Percentiles rank a stretch among this genome's conserved stretches.
Conservation (phyloP, 2,113 vertebrate species). For the Nothocercus julius region DNA sequence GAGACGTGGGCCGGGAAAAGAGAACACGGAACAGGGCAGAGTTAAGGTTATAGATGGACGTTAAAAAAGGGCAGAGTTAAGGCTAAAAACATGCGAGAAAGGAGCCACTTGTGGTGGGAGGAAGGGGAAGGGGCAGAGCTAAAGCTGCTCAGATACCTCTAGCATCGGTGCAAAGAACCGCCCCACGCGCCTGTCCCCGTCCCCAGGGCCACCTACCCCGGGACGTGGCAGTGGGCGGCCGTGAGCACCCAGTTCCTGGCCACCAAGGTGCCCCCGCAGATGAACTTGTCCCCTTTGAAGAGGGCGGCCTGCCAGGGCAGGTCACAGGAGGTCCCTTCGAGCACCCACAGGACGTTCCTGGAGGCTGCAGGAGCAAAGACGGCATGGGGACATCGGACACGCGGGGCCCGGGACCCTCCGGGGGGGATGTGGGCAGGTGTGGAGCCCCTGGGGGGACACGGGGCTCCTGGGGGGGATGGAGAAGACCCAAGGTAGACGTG, state of each 20-base stretch:
- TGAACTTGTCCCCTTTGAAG: conserved; percentile 61
- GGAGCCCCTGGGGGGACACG: not conserved
- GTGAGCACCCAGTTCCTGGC: conserved; percentile 87
- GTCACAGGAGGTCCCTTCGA: not conserved
- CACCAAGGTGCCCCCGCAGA: conserved; percentile 86
- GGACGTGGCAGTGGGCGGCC: conserved; percentile 84
- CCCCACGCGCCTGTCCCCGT: not conserved
- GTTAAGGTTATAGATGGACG: not conserved
- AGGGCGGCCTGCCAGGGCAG: conserved; percentile 73
- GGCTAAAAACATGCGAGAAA: not conserved
- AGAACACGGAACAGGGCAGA: not conserved
- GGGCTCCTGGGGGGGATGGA: not conserved
- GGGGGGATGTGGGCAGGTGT: no score
- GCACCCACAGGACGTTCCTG: not conserved
- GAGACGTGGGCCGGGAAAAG: not conserved
- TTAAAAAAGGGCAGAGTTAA: not conserved
- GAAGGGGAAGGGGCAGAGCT: no score
- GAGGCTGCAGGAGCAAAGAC: not conserved
- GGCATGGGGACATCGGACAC: fast-evolving
- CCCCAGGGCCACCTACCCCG: not conserved
- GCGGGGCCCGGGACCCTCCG: not conserved
- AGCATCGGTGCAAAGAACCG: not conserved
- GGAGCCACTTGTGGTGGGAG: no score
- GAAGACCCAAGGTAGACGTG: not conserved
- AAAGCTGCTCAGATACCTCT: not conserved